These are phyloP conservation scores for Drosophila nigromelanica DNA, from an alignment of 1,140 invertebrate species.

Conservation along the genomic window DNA sequence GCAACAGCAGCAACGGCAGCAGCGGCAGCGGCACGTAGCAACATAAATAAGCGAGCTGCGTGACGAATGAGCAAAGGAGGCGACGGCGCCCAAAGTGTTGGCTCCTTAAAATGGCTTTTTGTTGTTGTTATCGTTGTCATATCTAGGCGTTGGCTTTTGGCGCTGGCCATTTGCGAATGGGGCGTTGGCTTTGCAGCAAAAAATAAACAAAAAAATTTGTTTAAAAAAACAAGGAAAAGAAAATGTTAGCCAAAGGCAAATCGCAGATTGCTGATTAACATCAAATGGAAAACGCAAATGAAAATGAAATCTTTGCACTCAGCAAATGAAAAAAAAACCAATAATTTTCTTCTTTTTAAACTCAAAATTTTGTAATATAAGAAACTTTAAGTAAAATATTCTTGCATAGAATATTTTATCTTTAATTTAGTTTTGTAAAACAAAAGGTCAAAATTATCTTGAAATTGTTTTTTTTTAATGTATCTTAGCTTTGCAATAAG, in stretches of 20 bases:
- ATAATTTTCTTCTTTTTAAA: too few species aligned
- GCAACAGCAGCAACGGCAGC: too few species aligned
- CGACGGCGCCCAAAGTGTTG: slow-evolving; percentile 30
- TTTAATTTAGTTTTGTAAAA: too few species aligned
- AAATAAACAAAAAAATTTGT: slow-evolving; percentile 2
- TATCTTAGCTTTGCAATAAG: too few species aligned
- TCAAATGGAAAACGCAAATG: slow-evolving; percentile 55
- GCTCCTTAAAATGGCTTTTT: slow-evolving; percentile 30
- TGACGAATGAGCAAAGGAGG: slow-evolving; percentile 37
- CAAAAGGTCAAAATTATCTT: too few species aligned
- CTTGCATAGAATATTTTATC: too few species aligned
- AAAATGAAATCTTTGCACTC: slow-evolving; percentile 42
- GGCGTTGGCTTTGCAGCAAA: slow-evolving; percentile 33
- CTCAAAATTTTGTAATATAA: too few species aligned
- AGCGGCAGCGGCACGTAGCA: slow-evolving; percentile 9
- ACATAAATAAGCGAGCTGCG: slow-evolving; percentile 44
- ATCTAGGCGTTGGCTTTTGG: slow-evolving; percentile 73
- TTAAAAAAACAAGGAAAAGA: slow-evolving; percentile 18
- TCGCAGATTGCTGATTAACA: slow-evolving; percentile 75
- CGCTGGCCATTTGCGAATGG: slow-evolving; percentile 38
- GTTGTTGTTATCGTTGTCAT: slow-evolving; percentile 35
- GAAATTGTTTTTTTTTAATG: too few species aligned
- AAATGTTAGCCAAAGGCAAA: slow-evolving; percentile 54
- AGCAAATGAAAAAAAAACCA: background rate
- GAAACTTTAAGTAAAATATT: too few species aligned